Base-by-base conservation (phyloP, 2,888 invertebrate species). In the Nemapogon koenigi region DNA sequence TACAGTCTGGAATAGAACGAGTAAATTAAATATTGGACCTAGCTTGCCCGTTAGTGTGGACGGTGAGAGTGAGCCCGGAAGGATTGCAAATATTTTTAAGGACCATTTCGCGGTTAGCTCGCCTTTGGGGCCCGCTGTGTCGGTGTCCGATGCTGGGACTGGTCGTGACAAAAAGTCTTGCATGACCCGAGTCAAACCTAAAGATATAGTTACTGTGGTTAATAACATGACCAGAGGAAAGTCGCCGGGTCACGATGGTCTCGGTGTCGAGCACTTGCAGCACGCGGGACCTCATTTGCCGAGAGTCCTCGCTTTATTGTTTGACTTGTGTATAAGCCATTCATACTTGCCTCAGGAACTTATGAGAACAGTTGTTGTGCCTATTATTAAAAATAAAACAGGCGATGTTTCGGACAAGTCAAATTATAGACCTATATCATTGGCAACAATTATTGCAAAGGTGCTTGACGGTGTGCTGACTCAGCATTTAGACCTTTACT, bases 361-460 rank as follows among this genome's bases (percentile, higher is more conserved):
- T 13, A 30, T 30, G 19, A 38, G 30, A 16, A 38, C 38, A 2
- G 14, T 33, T n/a, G 38, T 38, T 8, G 33, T 33, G 10, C 38
- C 38, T 16, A 27, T 38, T n/a, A 15, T 38, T 7, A 38, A 38
- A 38, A 33, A 38, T 17, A 31, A 33, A 17, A 33, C 33, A 6
- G 32, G 33, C 4, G 38, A 38, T 33, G 11, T 17, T 15, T 10
- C 32, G 3, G 17, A 26, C 30, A 38, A 25, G 13, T 8, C 8
- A 14, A 38, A 38, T 13, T 38, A 38, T 33, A 38, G 38, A 22
- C 38, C 32, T 7, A 35, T 39, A 25, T 13, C 41, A 44, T 39
- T 41, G 27, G 35, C 18, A 13, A 48, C 46, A 4, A 15, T 46
- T 7, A 44, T 49, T 1, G 46, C 47, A 3, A 47, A 47, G 35